Base-by-base conservation (phyloP, 1,140 invertebrate genomes). In the Cydia strobilella region DNA sequence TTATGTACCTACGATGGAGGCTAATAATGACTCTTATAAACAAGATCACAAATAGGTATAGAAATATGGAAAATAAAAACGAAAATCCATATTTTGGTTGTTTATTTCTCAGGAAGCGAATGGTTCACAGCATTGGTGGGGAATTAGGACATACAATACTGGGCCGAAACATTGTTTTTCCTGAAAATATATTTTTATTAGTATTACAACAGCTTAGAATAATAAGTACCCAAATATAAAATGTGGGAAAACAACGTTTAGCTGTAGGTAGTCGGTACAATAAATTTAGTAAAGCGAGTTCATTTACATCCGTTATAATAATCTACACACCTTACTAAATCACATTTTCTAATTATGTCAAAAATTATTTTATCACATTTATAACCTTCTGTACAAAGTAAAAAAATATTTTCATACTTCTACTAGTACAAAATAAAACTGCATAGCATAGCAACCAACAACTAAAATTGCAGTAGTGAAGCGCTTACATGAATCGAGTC, bases 21-120 rank as follows among this genome's bases (percentile, higher is more conserved):
- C 74, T 80, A 77, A 77, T 15, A 63, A 48, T 48, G 45, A n/a
- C 45, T n/a, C 15, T 4, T 48, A 13, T 2, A n/a, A 13, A 18
- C 6, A 18, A 54, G 2, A 5, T 7, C n/a, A 20, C n/a, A 1
- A 23, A 59, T 23, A 9, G 18, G 20, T 59, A 59, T 0, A 59
- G 54, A 59, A 23, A 10, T 20, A 1, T 69, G 7, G n/a, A 69
- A 69, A 81, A 81, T 75, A 83, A 84, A 84, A 83, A 84, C 74
- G 76, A 78, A 74, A 35, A 76, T 65, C 75, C 82, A 86, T 83
- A 90, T 91, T 91, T 90, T 89, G 88, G 84, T 88, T 88, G 85
- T 93, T 93, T 93, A 93, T 90, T 93, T 89, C 77, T 89, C 91
- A 91, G 88, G 90, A 93, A 93, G 90, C 90, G 90, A 93, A 93